Evolutionary conservation across 2,113 vertebrate genomes (phyloP).

Genomic region (Sander vitreus): DNA sequence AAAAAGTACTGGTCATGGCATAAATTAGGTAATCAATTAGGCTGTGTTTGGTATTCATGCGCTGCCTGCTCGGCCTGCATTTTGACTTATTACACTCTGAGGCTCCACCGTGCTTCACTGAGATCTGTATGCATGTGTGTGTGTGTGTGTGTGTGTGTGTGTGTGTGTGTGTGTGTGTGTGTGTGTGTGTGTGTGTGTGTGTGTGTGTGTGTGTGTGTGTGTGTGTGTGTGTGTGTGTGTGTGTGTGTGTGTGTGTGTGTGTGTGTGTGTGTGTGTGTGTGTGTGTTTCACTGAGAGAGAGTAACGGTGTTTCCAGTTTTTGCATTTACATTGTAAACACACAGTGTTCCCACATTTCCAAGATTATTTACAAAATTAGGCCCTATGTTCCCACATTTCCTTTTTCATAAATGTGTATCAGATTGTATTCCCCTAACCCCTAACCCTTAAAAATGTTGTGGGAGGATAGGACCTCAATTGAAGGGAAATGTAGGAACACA

Average conservation of each 20-base stretch:
- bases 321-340: conserved; percentile 10
- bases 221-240: conserved; percentile 1
- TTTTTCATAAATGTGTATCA: too few relatives aligned
- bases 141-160: conserved; percentile 30
- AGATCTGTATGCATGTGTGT: conserved; percentile 28
- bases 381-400: too few relatives aligned
- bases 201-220: too few relatives aligned
- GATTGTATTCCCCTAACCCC: too few relatives aligned
- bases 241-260: conserved; percentile 25
- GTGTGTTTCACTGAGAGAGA: neutral
- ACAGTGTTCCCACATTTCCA: neutral
- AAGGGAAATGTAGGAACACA: too few relatives aligned
- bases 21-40: conserved; percentile 86
- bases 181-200: neutral
- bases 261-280: conserved; percentile 22
- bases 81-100: conserved; percentile 78
- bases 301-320: conserved; percentile 5
- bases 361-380: too few relatives aligned
- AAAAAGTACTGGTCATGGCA: conserved; percentile 80
- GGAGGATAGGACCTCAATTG: too few relatives aligned
- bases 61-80: conserved; percentile 74
- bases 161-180: conserved; percentile 14
- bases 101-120: conserved; percentile 49
- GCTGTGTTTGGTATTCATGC: conserved; percentile 83
- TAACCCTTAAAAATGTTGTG: too few relatives aligned